These are phyloP conservation scores for Ceratothoa steindachneri DNA, from an alignment of 2,888 invertebrate genomes.

Conservation along the genomic window DNA sequence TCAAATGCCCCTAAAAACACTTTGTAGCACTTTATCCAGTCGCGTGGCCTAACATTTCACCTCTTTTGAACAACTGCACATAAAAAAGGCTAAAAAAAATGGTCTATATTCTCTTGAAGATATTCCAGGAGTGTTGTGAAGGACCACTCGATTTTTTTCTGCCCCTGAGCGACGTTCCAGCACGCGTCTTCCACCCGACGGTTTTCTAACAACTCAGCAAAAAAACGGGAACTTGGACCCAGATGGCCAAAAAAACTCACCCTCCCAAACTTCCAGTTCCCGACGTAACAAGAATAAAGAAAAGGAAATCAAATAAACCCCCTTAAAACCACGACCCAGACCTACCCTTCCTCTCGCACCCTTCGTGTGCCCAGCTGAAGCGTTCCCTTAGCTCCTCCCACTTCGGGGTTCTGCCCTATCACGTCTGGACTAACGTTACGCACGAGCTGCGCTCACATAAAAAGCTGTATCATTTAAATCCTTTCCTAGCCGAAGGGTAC, in stretches of 20 bases:
- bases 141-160: background rate
- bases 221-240: background rate
- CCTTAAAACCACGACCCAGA: background rate
- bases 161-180: background rate
- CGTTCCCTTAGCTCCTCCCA: background rate
- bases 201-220: background rate
- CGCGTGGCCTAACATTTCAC: background rate
- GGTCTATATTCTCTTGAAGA: too few relatives aligned
- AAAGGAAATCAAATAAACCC: background rate
- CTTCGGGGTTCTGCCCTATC: background rate
- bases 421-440: background rate
- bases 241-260: too few relatives aligned
- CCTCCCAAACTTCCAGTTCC: too few relatives aligned
- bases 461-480: constrained; percentile 7
- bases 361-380: constrained; percentile 11
- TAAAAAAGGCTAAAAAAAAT: too few relatives aligned
- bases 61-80: background rate
- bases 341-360: background rate
- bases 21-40: background rate
- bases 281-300: background rate
- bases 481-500: constrained; percentile 8
- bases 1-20: too few relatives aligned
- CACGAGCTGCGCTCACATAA: background rate
- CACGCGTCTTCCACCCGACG: background rate
- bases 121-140: too few relatives aligned